phyloP scores from a whole-genome alignment of 1,140 invertebrate species.

The Pantala flavescens region DNA sequence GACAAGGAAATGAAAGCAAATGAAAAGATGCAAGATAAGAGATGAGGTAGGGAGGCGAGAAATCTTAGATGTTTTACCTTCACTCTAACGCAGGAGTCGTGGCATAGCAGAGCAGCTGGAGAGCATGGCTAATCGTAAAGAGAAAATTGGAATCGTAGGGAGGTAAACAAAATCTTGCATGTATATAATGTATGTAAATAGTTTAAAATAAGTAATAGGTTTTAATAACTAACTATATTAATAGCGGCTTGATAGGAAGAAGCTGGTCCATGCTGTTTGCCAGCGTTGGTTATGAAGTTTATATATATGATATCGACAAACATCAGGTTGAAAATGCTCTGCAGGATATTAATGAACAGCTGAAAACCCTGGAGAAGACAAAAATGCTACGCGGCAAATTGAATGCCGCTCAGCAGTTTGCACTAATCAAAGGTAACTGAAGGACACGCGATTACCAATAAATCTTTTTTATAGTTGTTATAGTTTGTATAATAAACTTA shows the following conservation, averaged over 20 bases:
- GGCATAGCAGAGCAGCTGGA: neutral
- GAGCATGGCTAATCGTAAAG: constrained; percentile 31
- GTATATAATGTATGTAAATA: constrained; percentile 10
- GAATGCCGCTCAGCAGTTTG: constrained; percentile 59
- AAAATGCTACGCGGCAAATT: constrained; percentile 63
- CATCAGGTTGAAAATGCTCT: constrained; percentile 64
- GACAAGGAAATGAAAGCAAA: neutral
- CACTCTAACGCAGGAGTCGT: neutral
- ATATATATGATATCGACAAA: constrained; percentile 69
- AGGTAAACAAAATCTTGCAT: constrained; percentile 36
- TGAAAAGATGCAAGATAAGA: neutral
- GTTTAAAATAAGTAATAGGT: constrained; percentile 12
- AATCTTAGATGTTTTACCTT: neutral
- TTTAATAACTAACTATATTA: constrained; percentile 25
- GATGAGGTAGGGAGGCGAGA: neutral
- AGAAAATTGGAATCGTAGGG: constrained; percentile 56
- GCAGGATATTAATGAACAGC: constrained; percentile 58
- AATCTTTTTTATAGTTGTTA: neutral
- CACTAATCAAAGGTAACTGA: constrained; percentile 61
- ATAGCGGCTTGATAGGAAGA: constrained; percentile 81
- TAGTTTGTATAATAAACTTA: constrained; percentile 16
- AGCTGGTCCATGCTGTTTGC: constrained; percentile 96
- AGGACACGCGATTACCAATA: neutral
- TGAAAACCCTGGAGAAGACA: constrained; percentile 56
- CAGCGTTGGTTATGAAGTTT: constrained; percentile 77